Conservation (phyloP, 2,113 vertebrate genomes). For the Proteles cristata region DNA sequence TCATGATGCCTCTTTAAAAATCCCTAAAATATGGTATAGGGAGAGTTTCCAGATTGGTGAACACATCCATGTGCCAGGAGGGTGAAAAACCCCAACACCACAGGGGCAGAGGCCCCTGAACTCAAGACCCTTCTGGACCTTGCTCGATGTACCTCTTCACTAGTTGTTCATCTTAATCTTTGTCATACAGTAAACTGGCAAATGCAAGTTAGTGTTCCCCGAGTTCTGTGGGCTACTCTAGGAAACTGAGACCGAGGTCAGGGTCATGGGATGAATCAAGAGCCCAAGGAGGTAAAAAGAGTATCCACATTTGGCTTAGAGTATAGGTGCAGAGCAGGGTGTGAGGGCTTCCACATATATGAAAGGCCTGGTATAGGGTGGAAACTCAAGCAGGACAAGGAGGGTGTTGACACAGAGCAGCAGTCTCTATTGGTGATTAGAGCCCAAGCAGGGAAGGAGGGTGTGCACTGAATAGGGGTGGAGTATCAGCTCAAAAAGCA, state of each 20-base stretch:
- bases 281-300: background rate
- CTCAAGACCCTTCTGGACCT: background rate
- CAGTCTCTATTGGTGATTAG: background rate
- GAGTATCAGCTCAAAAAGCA: background rate
- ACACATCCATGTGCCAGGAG: background rate
- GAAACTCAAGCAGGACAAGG: background rate
- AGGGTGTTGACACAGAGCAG: background rate
- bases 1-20: background rate
- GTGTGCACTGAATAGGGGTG: background rate
- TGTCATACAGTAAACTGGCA: background rate
- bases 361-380: background rate
- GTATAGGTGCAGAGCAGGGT: fast-evolving
- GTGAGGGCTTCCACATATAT: background rate
- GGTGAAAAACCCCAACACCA: background rate
- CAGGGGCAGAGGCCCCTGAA: background rate
- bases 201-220: background rate
- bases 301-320: fast-evolving
- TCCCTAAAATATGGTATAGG: background rate
- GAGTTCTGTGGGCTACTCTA: background rate
- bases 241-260: background rate
- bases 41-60: background rate
- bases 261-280: background rate
- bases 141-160: background rate
- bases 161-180: background rate
- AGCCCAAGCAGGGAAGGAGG: background rate